Percentiles rank a stretch among this genome's conserved stretches.
Conservation (phyloP, 2,113 vertebrate genomes). For the Catharus bicknelli region DNA sequence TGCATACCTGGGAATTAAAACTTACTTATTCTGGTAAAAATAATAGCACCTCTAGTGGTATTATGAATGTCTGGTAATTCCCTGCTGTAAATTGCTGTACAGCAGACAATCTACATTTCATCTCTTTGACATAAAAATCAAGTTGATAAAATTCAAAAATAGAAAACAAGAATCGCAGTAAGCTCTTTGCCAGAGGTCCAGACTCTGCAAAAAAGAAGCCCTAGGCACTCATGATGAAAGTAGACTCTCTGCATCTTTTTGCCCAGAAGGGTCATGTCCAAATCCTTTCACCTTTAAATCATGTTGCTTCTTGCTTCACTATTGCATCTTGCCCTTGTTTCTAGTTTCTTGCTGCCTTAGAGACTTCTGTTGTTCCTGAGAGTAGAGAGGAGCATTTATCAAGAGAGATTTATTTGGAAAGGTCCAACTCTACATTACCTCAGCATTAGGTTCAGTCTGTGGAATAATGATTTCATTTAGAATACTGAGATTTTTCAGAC, state of each 20-base stretch:
- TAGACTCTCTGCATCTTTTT: background rate
- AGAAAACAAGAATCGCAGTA: background rate
- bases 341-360: constrained; percentile 22
- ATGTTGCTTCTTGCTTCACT: constrained; percentile 7
- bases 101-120: background rate
- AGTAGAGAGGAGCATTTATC: constrained; percentile 32
- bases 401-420: constrained; percentile 57
- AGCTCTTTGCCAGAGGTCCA: constrained; percentile 1
- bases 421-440: constrained; percentile 58
- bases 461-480: constrained; percentile 63
- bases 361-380: constrained; percentile 27
- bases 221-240: constrained; percentile 44
- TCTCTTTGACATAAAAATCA: constrained; percentile 12
- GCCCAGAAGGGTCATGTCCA: constrained; percentile 10
- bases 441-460: constrained; percentile 52
- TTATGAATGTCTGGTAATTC: background rate
- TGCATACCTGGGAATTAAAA: constrained; percentile 3
- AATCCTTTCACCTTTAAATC: constrained; percentile 49
- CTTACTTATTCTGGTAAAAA: constrained; percentile 1
- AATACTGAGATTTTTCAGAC: background rate
- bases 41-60: constrained; percentile 1
- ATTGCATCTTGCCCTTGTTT: constrained; percentile 22
- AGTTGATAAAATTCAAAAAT: background rate
- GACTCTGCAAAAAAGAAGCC: constrained; percentile 3
- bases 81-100: background rate